Base-by-base conservation (phyloP, 2,113 vertebrate genomes). In the Semnornis frantzii region DNA sequence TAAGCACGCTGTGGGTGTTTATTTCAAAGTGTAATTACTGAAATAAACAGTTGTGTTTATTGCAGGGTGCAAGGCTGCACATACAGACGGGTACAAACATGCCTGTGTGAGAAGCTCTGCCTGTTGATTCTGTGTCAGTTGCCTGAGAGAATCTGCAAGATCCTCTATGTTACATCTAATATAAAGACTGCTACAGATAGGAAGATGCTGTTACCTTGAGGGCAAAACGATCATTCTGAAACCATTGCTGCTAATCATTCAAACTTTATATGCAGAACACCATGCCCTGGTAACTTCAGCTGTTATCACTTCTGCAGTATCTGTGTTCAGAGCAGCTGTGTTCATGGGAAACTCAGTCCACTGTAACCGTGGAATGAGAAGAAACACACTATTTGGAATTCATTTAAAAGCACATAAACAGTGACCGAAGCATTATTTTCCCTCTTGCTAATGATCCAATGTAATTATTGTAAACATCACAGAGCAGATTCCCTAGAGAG, bases 31-130 rank as follows among this genome's bases (percentile, higher is more conserved):
- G 80, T 97, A 97, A 97, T 97, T 97, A 96, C 92, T 88, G 95
- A 97, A 97, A 96, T 94, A 97, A 97, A 96, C 95, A 97, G 91
- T 94, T 77, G 86, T 94, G 94, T 96, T 96, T 97, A 96, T 90
- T 96, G 95, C 88, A 93, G 88, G 89, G 84, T 57, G 84, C 93
- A 93, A 92, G 92, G 85, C 93, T 34, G 46, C 86, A 88, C 84
- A 96, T 74, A 63, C 30, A 82, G 89, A 30, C 95, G 48, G 94
- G 97, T 94, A 96, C 91, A 94, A 96, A 96, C 97, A 92, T 42
- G 97, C 76, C 94, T 88, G 18, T 63, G 3, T 78, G 90, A 96
- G 95, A 80, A 85, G 79, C 91, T 94, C 84, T 94, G 94, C 86
- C 15, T 84, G 86, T 79, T 93, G 66, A 71, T 74, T 91, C 79